Evolutionary conservation across 2,797 vertebrate genomes (phyloP).

Genomic region (Phalloptychus januarius): DNA sequence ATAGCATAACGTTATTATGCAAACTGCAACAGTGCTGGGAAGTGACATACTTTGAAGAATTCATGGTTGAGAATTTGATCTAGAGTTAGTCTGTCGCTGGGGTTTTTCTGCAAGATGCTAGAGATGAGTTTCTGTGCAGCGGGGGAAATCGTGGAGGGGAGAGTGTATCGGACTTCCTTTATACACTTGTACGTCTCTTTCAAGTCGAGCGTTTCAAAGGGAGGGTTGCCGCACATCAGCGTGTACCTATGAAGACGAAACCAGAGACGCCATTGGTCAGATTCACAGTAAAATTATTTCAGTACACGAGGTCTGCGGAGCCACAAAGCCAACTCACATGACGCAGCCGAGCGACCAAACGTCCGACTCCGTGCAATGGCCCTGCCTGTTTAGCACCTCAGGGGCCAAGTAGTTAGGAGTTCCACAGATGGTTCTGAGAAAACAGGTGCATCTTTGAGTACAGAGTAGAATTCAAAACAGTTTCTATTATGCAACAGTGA

Average conservation of each 20-base stretch:
- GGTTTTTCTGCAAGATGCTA: conserved; percentile 89
- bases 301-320: not conserved
- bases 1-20: not conserved
- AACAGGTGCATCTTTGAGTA: conserved; percentile 4
- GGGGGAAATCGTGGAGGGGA: conserved; percentile 88
- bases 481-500: conserved; percentile 12
- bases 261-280: not conserved
- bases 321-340: conserved; percentile 79
- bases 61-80: conserved; percentile 96
- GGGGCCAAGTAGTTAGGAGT: conserved; percentile 99
- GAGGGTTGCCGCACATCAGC: conserved; percentile 93
- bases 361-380: conserved; percentile 93
- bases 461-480: not conserved
- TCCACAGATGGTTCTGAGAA: conserved; percentile 93
- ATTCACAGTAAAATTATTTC: not conserved
- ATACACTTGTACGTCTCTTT: conserved; percentile 98
- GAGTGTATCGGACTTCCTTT: conserved; percentile 92
- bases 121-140: conserved; percentile 92
- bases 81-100: conserved; percentile 88
- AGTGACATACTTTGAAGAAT: conserved; percentile 90
- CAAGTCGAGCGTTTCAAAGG: conserved; percentile 96
- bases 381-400: conserved; percentile 95
- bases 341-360: conserved; percentile 98
- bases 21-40: not conserved
- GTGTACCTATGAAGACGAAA: conserved; percentile 87